phyloP scores from a whole-genome alignment of 2,113 vertebrate genomes.

The Sinocyclocheilus grahami region DNA sequence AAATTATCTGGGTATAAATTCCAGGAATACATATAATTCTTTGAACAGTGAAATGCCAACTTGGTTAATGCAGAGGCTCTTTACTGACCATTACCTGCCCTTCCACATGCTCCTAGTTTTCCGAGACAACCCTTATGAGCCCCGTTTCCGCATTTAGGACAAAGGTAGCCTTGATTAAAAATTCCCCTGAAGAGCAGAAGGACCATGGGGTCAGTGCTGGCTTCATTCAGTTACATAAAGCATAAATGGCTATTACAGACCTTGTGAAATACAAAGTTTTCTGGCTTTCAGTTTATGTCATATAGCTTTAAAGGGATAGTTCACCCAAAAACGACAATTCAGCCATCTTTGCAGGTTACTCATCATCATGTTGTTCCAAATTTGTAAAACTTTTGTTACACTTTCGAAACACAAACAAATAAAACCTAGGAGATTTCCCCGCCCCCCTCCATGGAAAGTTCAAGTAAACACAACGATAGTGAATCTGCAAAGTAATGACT shows the following conservation, averaged over 20 bases:
- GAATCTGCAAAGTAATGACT: no score
- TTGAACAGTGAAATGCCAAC: neutral
- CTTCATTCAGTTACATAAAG: neutral
- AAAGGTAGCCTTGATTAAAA: conserved; percentile 96
- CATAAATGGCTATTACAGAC: neutral
- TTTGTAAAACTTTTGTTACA: no score
- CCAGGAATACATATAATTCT: neutral
- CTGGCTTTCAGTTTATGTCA: neutral
- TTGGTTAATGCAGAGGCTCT: neutral
- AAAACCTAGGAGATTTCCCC: no score
- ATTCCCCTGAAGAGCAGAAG: conserved; percentile 78
- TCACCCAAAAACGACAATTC: neutral
- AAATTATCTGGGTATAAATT: conserved; percentile 18
- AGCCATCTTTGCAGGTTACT: neutral
- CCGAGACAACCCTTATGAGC: conserved; percentile 95
- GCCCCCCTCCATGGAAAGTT: no score
- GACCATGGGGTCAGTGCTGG: neutral
- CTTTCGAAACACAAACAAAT: no score
- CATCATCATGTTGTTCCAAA: no score
- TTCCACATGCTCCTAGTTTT: conserved; percentile 84
- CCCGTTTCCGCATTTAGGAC: conserved; percentile 86
- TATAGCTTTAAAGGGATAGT: neutral
- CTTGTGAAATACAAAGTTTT: neutral
- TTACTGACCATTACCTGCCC: conserved; percentile 74
- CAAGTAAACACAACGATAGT: no score